Percentiles rank a stretch among this genome's conserved stretches.
Conservation (phyloP, 1,140 invertebrate genomes). For the Antheraea pernyi region DNA sequence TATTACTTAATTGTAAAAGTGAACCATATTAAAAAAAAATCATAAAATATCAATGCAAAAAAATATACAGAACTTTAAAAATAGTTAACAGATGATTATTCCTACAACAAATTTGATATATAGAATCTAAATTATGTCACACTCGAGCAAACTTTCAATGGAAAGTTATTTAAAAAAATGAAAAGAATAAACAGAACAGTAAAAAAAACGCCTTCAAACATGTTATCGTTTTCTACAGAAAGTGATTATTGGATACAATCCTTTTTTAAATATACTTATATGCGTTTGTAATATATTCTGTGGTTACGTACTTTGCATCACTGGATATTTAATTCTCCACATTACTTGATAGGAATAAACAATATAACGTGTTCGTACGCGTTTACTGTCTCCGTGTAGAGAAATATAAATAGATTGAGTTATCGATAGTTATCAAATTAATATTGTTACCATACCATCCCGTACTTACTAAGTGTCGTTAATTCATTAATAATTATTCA, state of each 20-base stretch:
- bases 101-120: too few relatives aligned
- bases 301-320: not conserved
- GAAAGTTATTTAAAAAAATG: too few relatives aligned
- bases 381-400: not conserved
- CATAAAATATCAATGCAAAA: too few relatives aligned
- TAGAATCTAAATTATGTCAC: too few relatives aligned
- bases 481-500: not conserved
- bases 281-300: not conserved
- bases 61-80: too few relatives aligned
- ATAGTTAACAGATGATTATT: too few relatives aligned
- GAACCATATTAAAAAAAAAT: too few relatives aligned
- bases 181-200: too few relatives aligned
- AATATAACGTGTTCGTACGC: not conserved
- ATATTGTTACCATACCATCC: not conserved
- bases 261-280: not conserved
- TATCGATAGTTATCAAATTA: not conserved
- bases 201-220: too few relatives aligned
- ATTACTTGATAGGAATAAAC: not conserved
- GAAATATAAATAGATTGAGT: not conserved
- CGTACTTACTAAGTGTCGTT: not conserved
- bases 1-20: too few relatives aligned
- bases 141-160: too few relatives aligned
- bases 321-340: not conserved
- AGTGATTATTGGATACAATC: not conserved
- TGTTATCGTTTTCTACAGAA: too few relatives aligned